Conservation (phyloP, 1,140 invertebrate species). For the Teleopsis dalmanni region DNA sequence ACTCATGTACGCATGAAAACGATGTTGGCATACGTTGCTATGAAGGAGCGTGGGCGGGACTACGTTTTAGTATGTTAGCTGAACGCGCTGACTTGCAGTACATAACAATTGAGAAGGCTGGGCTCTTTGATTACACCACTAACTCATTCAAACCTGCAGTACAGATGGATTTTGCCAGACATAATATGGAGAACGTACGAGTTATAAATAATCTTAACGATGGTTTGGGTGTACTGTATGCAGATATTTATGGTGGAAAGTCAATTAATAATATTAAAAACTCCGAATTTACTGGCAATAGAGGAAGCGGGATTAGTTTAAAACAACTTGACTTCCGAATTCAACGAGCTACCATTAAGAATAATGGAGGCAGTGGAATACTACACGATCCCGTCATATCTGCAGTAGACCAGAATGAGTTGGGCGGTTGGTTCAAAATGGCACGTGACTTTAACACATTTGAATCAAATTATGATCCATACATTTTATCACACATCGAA, state of each 20-base stretch:
- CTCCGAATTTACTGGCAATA: conserved; percentile 80
- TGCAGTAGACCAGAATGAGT: conserved; percentile 76
- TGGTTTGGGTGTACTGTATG: conserved; percentile 81
- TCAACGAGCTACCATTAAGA: conserved; percentile 65
- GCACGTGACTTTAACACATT: conserved; percentile 56
- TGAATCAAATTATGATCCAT: conserved; percentile 60
- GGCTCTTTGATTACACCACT: conserved; percentile 87
- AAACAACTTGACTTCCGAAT: conserved; percentile 80
- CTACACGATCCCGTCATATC: conserved; percentile 85
- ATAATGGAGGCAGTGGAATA: conserved; percentile 82
- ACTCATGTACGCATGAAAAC: conserved; percentile 79
- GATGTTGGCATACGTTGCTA: conserved; percentile 86
- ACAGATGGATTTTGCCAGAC: conserved; percentile 92
- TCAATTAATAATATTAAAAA: conserved; percentile 78
- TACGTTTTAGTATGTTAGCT: conserved; percentile 80
- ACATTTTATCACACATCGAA: conserved; percentile 55
- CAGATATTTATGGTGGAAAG: conserved; percentile 79
- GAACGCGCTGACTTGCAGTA: conserved; percentile 81
- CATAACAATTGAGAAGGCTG: conserved; percentile 83
- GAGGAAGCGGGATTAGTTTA: conserved; percentile 80
- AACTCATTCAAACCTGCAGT: conserved; percentile 86
- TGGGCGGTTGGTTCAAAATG: conserved; percentile 83
- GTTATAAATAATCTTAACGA: conserved; percentile 77
- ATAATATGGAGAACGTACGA: conserved; percentile 77
- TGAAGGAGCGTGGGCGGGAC: conserved; percentile 84